Evolutionary conservation across 2,888 invertebrate genomes (phyloP), one percentile per base, ranked within the genome.

Genomic region (Folsomia manolachei): DNA sequence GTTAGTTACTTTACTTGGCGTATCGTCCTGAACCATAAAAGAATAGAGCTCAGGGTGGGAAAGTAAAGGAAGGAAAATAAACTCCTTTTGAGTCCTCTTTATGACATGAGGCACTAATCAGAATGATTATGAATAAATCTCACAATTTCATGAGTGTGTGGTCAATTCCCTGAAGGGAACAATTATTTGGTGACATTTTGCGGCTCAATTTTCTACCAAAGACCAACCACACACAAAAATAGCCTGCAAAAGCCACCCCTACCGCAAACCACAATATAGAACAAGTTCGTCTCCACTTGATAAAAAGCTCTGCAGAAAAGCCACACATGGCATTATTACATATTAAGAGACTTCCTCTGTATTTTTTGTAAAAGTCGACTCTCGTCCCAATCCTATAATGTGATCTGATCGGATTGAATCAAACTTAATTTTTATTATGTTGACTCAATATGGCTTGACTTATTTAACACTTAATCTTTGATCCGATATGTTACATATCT

Each of bases 381-480:
- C n/a, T n/a, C n/a, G n/a, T n/a, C n/a, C n/a, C n/a, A n/a, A n/a
- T n/a, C n/a, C n/a, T n/a, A n/a, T n/a, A n/a, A n/a, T n/a, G n/a
- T n/a, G n/a, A n/a, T n/a, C n/a, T 39, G 39, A 39, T 39, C 39
- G 39, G 39, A 39, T 39, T 39, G 27, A 27, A 25, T 63, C 27
- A 63, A 63, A 63, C 23, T 63, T 63, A 63, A 56, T 56, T 63
- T 63, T 63, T 63, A 63, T 63, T 4, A 63, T 63, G 63, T 63
- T 56, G 56, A 67, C 67, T 56, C 67, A 67, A 67, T 67, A 53
- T 67, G 67, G 67, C 65, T 51, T 51, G 51, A 51, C 52, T n/a
- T 51, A 66, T 52, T 64, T 52, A 66, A 39, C 52, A 66, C 52
- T 27, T 66, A 66, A 66, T 66, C 65, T 66, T 2, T 52, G 27